Evolutionary conservation across 2,888 invertebrate genomes (phyloP).

Genomic region (Azorinus chamasolen): DNA sequence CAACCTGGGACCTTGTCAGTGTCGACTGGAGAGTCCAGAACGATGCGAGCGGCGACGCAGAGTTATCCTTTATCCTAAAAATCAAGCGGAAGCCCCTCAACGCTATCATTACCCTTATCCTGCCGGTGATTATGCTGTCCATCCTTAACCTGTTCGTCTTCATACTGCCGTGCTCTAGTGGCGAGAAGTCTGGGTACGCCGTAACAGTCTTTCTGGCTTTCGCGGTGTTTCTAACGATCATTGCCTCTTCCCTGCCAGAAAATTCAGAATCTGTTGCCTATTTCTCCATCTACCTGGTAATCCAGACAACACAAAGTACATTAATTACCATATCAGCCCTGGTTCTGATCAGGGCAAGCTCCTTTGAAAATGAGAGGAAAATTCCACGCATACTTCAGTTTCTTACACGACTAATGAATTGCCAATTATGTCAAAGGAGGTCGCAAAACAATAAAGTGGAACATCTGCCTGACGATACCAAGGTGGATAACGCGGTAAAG

Average conservation of each 20-base stretch:
- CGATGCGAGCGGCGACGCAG: constrained; percentile 15
- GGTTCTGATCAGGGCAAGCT: constrained; percentile 18
- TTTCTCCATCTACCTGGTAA: constrained; percentile 48
- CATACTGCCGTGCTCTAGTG: constrained; percentile 48
- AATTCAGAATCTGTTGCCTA: constrained; percentile 36
- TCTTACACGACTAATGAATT: neutral
- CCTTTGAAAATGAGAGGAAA: neutral
- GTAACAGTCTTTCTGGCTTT: constrained; percentile 55
- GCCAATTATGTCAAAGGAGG: neutral
- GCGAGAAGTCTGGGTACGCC: constrained; percentile 49
- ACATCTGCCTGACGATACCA: neutral
- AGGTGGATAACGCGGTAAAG: neutral
- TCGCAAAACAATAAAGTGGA: neutral
- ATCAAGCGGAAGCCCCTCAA: constrained; percentile 47
- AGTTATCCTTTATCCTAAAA: constrained; percentile 31
- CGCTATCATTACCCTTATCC: constrained; percentile 30
- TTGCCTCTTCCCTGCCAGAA: constrained; percentile 41
- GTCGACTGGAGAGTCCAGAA: neutral
- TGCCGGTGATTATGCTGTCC: constrained; percentile 45
- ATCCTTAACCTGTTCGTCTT: constrained; percentile 45
- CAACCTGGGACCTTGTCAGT: constrained; percentile 42
- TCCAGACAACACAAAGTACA: constrained; percentile 44
- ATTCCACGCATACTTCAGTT: neutral
- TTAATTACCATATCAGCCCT: constrained; percentile 25
- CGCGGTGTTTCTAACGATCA: constrained; percentile 53